Base-by-base conservation (phyloP, 1,140 invertebrate genomes). In the Gonatopus flavifemur region DNA sequence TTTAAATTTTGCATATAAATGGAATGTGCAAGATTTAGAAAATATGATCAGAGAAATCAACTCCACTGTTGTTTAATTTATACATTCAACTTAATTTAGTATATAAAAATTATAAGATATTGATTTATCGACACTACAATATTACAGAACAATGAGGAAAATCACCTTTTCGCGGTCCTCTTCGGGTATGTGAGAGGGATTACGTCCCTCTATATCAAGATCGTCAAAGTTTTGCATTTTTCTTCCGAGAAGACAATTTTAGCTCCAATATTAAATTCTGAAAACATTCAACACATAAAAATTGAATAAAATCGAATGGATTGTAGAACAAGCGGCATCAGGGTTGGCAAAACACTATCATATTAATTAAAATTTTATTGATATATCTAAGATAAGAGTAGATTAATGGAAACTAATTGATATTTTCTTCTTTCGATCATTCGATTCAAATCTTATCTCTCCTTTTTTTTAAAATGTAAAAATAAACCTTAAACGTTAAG, bases 151-250 rank as follows among this genome's bases (percentile, higher is more conserved):
- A n/a, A n/a, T n/a, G n/a, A n/a, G n/a, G n/a, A n/a, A n/a, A n/a
- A n/a, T 76, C 76, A 77, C 76, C 76, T 78, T 77, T 67, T 77
- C 76, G 38, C 69, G 64, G 37, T 76, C 74, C 57, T 74, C 74
- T 69, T 75, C 73, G 1, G 75, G 70, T 51, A 74, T 56, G 48
- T 70, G 68, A 48, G 74, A 74, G 48, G 76, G 73, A 66, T 74
- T 76, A 25, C 75, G 67, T 57, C 76, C 76, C 61, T 78, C 76
- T 49, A 78, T 77, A 55, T 78, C 76, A 41, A 78, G 75, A 67
- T 78, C 76, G 24, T 78, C 76, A 49, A 77, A 78, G 57, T 78
- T 78, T 64, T 77, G 75, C 76, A 78, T 78, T 39, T 36, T 57
- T 51, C 37, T 15, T 38, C 40, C 42, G 55, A 35, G 38, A 51